Conservation (phyloP, 1,140 invertebrate genomes). For the Luehdorfia chinensis region DNA sequence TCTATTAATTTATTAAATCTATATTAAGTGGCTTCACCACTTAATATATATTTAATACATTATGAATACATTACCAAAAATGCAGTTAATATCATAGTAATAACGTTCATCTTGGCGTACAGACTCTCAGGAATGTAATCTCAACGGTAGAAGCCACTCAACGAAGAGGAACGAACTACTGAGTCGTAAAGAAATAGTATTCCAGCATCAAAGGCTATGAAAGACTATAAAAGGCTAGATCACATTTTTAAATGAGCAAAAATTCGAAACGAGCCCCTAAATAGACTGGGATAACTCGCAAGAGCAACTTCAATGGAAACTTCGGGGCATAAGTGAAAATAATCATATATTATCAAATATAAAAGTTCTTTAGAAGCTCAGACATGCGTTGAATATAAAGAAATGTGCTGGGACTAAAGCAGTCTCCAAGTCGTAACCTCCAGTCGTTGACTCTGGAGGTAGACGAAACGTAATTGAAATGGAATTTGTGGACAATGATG, state of each 20-base stretch:
- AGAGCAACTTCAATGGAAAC: background rate
- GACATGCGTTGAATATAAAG: conserved; percentile 23
- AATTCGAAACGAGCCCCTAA: conserved; percentile 5
- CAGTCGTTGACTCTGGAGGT: conserved; percentile 16
- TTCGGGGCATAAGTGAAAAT: conserved; percentile 23
- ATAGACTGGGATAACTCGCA: conserved; percentile 8
- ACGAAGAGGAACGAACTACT: conserved; percentile 18
- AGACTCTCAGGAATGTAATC: conserved; percentile 20
- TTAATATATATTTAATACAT: no score
- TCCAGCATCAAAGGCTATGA: conserved; percentile 5
- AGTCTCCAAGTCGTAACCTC: conserved; percentile 22
- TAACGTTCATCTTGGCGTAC: conserved; percentile 9
- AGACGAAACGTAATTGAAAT: conserved; percentile 27
- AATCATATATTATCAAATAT: conserved; percentile 30
- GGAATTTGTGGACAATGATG: conserved; percentile 9
- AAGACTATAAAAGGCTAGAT: conserved; percentile 13
- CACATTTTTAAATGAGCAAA: conserved; percentile 14
- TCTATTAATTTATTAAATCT: no score
- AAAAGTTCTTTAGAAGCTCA: conserved; percentile 20
- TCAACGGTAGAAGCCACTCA: conserved; percentile 21
- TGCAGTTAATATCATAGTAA: no score
- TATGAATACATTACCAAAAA: no score
- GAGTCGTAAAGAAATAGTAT: conserved; percentile 18
- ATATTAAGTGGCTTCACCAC: no score
- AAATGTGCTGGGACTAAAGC: conserved; percentile 16